A percentile compares a stretch with the other conserved stretches of the same genome.
Conservation (phyloP, 1,140 invertebrate species). For the Drosophila carrolli region DNA sequence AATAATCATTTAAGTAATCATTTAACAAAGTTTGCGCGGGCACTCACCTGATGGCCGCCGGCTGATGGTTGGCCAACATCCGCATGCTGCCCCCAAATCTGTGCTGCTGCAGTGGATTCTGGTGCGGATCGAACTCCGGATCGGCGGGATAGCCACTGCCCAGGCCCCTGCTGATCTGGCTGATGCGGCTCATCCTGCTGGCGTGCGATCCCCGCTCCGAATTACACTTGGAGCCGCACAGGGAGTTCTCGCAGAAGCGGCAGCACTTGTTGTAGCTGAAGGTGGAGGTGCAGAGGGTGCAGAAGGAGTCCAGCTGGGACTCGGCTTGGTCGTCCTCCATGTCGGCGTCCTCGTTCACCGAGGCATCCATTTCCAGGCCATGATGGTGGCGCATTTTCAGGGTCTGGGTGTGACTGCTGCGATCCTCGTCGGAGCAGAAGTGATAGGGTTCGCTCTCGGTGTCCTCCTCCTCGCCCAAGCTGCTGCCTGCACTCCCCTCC, state of each 20-base stretch:
- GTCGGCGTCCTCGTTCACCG: slow-evolving; percentile 21
- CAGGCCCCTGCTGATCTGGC: slow-evolving; percentile 27
- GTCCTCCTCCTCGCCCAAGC: slow-evolving; percentile 60
- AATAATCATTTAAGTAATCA: no score
- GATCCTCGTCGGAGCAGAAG: slow-evolving; percentile 77
- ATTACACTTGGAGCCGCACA: slow-evolving; percentile 79
- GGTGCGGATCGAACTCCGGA: slow-evolving; percentile 22
- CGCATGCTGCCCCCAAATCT: slow-evolving; percentile 50
- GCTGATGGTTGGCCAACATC: slow-evolving; percentile 36
- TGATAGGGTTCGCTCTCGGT: slow-evolving; percentile 66
- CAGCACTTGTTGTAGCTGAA: slow-evolving; percentile 83
- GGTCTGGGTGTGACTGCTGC: slow-evolving; percentile 58
- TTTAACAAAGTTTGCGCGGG: no score
- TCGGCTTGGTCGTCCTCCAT: slow-evolving; percentile 47
- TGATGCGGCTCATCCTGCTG: slow-evolving; percentile 56
- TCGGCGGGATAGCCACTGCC: slow-evolving; percentile 17
- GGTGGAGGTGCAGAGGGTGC: slow-evolving; percentile 81
- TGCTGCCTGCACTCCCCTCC: slow-evolving; percentile 56
- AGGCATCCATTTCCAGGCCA: slow-evolving; percentile 16
- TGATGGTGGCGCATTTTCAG: slow-evolving; percentile 40
- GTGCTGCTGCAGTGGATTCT: slow-evolving; percentile 31
- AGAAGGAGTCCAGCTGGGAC: slow-evolving; percentile 78
- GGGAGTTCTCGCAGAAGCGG: slow-evolving; percentile 76
- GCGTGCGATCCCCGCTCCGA: slow-evolving; percentile 70
- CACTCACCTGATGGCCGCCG: slow-evolving; percentile 59